phyloP scores from a whole-genome alignment of 1,140 invertebrate species.

The Maconellicoccus hirsutus region DNA sequence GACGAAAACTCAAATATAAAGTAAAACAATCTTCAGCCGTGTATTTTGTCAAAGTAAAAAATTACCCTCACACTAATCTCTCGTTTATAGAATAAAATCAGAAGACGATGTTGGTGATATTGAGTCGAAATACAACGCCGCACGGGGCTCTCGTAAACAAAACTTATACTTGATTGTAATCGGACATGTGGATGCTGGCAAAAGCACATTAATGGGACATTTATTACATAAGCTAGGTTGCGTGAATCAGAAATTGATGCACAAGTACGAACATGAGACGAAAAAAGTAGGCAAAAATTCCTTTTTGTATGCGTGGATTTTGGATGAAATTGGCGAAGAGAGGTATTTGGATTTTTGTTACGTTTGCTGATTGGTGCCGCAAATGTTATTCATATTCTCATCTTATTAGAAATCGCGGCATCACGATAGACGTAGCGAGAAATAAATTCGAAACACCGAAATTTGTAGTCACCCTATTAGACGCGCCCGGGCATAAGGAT shows the following conservation, averaged over 20 bases:
- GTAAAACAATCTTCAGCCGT: conserved; percentile 17
- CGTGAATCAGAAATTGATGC: conserved; percentile 81
- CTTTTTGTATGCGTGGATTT: conserved; percentile 96
- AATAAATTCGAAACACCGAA: conserved; percentile 85
- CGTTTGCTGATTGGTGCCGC: background rate
- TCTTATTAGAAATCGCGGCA: conserved; percentile 53
- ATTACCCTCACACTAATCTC: background rate
- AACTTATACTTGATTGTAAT: conserved; percentile 90
- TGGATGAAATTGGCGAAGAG: conserved; percentile 99
- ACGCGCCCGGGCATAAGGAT: conserved; percentile 96
- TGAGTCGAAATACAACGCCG: background rate
- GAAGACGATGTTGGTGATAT: conserved; percentile 47
- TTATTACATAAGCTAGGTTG: conserved; percentile 79
- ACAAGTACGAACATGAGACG: conserved; percentile 96
- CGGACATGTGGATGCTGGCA: conserved; percentile 98
- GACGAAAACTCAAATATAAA: conserved; percentile 27
- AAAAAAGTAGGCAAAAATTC: conserved; percentile 96
- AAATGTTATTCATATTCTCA: conserved; percentile 16
- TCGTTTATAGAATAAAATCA: conserved; percentile 11
- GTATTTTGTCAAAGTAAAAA: background rate
- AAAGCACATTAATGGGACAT: conserved; percentile 95
- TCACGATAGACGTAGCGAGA: conserved; percentile 95
- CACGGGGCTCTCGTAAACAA: conserved; percentile 46
- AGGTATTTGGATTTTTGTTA: conserved; percentile 50
- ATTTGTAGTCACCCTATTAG: conserved; percentile 69